phyloP scores from a whole-genome alignment of 2,113 vertebrate species.

The Caranx ignobilis region DNA sequence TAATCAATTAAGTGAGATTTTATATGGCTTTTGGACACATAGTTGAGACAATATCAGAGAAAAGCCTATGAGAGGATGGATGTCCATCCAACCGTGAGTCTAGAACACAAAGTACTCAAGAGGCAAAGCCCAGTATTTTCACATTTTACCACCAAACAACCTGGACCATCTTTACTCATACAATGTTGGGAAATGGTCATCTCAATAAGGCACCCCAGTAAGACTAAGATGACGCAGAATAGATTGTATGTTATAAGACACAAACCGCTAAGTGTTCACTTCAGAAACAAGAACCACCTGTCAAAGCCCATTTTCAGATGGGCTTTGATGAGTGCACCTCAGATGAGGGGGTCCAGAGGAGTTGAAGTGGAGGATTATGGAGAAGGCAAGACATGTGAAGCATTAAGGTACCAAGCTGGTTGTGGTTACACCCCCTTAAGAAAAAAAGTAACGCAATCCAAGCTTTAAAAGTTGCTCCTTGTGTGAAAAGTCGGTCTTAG shows the following conservation, averaged over 20 bases:
- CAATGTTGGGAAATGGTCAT: background rate
- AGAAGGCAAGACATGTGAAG: constrained; percentile 32
- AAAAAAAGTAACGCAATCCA: constrained; percentile 14
- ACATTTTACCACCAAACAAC: background rate
- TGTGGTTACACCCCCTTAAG: constrained; percentile 20
- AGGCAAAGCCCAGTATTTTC: background rate
- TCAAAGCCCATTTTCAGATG: background rate
- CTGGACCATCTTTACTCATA: background rate
- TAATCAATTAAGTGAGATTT: background rate
- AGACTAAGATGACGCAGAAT: background rate
- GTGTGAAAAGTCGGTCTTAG: constrained; percentile 6
- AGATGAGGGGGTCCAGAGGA: constrained; percentile 9
- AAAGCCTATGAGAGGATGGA: background rate
- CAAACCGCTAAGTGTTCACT: background rate
- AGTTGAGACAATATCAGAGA: background rate
- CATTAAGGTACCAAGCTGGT: constrained; percentile 62
- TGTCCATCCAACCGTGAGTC: background rate
- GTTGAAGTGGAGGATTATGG: background rate
- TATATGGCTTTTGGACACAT: background rate
- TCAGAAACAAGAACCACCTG: background rate
- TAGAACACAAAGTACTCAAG: background rate
- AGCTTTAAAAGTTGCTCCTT: constrained; percentile 39
- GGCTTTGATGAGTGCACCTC: background rate
- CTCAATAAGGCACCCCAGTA: background rate
- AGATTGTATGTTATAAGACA: background rate